Conservation (phyloP, 2,888 invertebrate species). For the Anoplius nigerrimus region DNA sequence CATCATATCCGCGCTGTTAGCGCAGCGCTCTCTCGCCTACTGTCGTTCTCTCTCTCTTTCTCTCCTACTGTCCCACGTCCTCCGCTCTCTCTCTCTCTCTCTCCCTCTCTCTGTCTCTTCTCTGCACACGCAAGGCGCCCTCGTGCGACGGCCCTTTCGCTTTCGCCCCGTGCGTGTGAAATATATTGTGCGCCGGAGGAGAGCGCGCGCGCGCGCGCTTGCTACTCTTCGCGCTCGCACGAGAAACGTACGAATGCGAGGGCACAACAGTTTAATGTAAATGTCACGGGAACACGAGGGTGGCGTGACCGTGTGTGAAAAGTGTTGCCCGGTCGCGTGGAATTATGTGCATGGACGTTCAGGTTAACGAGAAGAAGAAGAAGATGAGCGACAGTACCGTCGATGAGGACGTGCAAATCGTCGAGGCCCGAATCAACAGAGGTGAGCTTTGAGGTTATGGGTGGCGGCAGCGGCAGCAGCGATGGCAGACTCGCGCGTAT, state of each 20-base stretch:
- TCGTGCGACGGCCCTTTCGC: constrained; percentile 46
- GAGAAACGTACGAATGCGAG: constrained; percentile 29
- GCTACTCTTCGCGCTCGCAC: constrained; percentile 11
- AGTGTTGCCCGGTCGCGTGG: constrained; percentile 58
- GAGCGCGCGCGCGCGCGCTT: constrained; percentile 17
- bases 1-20: too few relatives aligned
- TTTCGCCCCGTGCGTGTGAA: constrained; percentile 25
- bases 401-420: constrained; percentile 72
- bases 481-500: constrained; percentile 39
- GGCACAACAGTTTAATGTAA: constrained; percentile 58
- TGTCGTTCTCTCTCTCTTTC: neutral
- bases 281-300: constrained; percentile 63
- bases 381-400: constrained; percentile 69
- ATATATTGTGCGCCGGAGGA: neutral
- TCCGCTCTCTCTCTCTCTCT: too few relatives aligned
- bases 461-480: constrained; percentile 33
- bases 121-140: constrained; percentile 47
- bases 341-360: constrained; percentile 74
- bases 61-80: neutral
- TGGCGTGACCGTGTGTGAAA: constrained; percentile 58
- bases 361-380: constrained; percentile 69
- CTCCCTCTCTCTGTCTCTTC: too few relatives aligned
- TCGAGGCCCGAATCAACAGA: constrained; percentile 67
- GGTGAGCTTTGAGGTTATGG: constrained; percentile 67
- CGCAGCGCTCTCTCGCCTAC: constrained; percentile 8